phyloP scores from a whole-genome alignment of 1,140 invertebrate genomes.

The Conopomorpha cramerella region DNA sequence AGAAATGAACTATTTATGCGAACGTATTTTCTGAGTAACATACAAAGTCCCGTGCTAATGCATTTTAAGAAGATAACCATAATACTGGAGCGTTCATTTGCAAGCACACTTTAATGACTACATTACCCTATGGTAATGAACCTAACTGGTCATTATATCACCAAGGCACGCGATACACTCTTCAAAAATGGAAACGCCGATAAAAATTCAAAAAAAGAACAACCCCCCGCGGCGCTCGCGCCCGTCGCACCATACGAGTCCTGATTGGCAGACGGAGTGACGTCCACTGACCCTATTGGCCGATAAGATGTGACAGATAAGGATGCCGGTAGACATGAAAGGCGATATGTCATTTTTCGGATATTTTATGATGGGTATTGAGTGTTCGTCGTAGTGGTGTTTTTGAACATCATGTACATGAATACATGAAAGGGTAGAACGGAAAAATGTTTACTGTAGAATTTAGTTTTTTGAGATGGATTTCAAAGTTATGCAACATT shows the following conservation, averaged over 20 bases:
- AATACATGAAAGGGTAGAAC: too few relatives aligned
- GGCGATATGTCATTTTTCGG: slow-evolving; percentile 30
- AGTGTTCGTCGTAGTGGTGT: too few relatives aligned
- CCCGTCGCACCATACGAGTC: slow-evolving; percentile 15
- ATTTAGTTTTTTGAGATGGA: too few relatives aligned
- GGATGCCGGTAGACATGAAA: slow-evolving; percentile 33
- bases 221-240: slow-evolving; percentile 33
- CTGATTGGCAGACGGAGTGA: slow-evolving; percentile 52
- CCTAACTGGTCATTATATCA: slow-evolving; percentile 21
- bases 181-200: slow-evolving; percentile 37
- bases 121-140: slow-evolving; percentile 37
- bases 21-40: too few relatives aligned
- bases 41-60: too few relatives aligned
- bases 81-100: too few relatives aligned
- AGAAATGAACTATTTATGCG: too few relatives aligned
- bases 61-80: too few relatives aligned
- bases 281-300: slow-evolving; percentile 48
- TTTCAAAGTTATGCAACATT: too few relatives aligned
- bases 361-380: too few relatives aligned
- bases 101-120: slow-evolving; percentile 27
- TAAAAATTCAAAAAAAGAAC: slow-evolving; percentile 34
- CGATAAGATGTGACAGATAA: slow-evolving; percentile 55
- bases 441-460: too few relatives aligned
- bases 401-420: too few relatives aligned
- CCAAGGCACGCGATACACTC: slow-evolving; percentile 35